phyloP scores from a whole-genome alignment of 2,113 vertebrate species.

The Mionectes macconnelli region DNA sequence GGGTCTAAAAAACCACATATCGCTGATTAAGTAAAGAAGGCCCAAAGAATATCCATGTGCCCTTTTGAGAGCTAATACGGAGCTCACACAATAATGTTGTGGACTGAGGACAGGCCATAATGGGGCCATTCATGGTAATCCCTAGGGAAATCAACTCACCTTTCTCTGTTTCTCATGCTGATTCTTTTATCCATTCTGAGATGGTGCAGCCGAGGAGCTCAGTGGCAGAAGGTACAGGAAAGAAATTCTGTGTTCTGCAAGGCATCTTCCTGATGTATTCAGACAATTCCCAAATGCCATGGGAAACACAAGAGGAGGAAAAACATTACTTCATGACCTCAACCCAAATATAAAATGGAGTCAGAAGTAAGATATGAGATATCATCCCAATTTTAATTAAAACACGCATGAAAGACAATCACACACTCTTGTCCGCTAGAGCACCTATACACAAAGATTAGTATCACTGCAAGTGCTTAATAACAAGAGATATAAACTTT shows the following conservation, averaged over 20 bases:
- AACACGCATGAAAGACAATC: neutral
- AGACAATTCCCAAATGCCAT: constrained; percentile 8
- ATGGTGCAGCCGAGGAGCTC: neutral
- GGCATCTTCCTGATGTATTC: neutral
- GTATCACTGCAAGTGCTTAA: neutral
- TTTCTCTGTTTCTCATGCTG: neutral
- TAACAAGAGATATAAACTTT: neutral
- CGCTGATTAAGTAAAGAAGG: neutral
- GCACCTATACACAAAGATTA: neutral
- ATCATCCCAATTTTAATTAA: neutral
- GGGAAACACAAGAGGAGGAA: constrained; percentile 2
- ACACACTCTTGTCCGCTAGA: neutral
- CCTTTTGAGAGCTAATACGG: neutral
- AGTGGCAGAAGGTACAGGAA: neutral
- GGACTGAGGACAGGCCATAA: neutral
- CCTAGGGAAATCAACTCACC: constrained; percentile 16
- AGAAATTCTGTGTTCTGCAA: neutral
- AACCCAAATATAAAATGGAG: neutral
- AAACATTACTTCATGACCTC: neutral
- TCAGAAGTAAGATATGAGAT: neutral
- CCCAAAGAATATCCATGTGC: neutral
- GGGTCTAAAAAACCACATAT: neutral
- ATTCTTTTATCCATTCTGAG: neutral
- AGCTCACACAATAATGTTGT: neutral
- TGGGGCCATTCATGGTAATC: neutral